Percentiles rank a stretch among this genome's conserved stretches.
These are phyloP conservation scores for Cyprinodon diabolis DNA, from an alignment of 2,797 vertebrate species.

Conservation along the genomic window DNA sequence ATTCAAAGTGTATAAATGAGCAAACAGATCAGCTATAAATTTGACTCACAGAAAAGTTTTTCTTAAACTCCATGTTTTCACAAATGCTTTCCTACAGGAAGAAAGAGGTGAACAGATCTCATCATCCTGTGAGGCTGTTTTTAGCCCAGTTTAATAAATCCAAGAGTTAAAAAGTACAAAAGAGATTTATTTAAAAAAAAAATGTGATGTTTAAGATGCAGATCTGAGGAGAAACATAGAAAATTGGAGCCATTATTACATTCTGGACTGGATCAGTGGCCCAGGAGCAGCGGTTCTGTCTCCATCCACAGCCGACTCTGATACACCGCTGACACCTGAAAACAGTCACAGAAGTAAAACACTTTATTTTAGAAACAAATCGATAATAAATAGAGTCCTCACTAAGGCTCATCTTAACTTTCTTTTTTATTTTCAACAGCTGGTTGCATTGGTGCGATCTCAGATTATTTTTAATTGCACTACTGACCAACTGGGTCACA, in stretches of 20 bases:
- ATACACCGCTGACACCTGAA: constrained; percentile 58
- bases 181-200: not conserved
- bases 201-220: no score
- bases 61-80: not conserved
- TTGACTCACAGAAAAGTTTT: constrained; percentile 57
- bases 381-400: no score
- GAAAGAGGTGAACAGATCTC: not conserved
- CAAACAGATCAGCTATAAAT: not conserved
- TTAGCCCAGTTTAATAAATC: not conserved
- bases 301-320: constrained; percentile 64
- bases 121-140: not conserved
- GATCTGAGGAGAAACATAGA: no score
- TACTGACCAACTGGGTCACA: no score
- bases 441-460: no score
- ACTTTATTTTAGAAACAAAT: not conserved
- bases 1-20: not conserved
- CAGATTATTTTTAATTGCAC: no score
- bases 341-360: constrained; percentile 6
- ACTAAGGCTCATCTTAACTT: constrained; percentile 4
- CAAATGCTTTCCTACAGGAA: constrained; percentile 54
- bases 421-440: no score
- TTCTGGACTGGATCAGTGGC: not conserved
- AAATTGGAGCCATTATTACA: not conserved
- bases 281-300: constrained; percentile 60
- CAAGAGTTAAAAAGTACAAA: not conserved